These are phyloP conservation scores for Nasonovia ribisnigri DNA, from an alignment of 2,888 invertebrate species.

Conservation along the genomic window DNA sequence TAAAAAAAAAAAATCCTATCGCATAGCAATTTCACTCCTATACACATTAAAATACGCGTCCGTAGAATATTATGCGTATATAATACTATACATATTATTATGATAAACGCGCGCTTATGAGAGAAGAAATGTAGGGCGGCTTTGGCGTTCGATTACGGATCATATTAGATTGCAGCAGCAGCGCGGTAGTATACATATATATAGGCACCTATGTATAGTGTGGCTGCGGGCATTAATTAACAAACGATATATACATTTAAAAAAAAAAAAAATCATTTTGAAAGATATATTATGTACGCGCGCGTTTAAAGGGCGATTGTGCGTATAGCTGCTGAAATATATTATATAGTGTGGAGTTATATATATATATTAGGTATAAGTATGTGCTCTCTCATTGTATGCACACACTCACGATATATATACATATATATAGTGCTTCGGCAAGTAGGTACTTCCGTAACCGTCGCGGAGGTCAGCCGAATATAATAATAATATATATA, in stretches of 20 bases:
- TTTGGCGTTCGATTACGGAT: constrained; percentile 34
- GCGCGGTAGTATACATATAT: background rate
- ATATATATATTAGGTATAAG: background rate
- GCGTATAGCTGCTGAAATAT: background rate
- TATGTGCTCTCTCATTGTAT: background rate
- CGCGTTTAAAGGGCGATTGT: constrained; percentile 29
- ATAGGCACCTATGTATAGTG: background rate
- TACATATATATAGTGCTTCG: background rate
- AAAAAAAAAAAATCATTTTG: constrained; percentile 17
- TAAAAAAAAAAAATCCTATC: constrained; percentile 24
- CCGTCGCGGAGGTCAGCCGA: constrained; percentile 52
- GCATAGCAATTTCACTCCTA: background rate
- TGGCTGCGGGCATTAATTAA: constrained; percentile 45
- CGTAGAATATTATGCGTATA: background rate
- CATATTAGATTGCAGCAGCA: constrained; percentile 9
- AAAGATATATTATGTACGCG: background rate
- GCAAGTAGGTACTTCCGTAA: background rate
- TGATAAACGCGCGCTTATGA: background rate
- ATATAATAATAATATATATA: constrained; percentile 3
- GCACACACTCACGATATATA: background rate
- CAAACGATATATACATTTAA: constrained; percentile 31
- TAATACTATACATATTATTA: background rate
- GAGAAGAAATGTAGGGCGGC: constrained; percentile 32
- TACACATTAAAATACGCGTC: background rate
- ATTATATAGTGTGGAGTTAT: background rate